These are phyloP conservation scores for Eclectus roratus DNA, from an alignment of 2,113 vertebrate genomes.

Conservation along the genomic window DNA sequence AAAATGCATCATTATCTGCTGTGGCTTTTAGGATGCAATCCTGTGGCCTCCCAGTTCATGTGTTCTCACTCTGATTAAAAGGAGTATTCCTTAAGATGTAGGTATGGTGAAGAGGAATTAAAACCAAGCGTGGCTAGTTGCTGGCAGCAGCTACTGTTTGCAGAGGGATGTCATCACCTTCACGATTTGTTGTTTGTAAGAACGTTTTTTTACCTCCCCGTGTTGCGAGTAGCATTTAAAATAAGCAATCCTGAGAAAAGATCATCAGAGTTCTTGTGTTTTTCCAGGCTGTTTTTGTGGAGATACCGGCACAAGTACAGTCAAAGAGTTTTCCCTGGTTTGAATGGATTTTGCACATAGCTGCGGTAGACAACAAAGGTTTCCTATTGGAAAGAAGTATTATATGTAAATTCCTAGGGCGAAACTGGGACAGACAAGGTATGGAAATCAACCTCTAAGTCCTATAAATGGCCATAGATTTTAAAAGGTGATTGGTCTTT, in stretches of 20 bases:
- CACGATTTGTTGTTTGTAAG: conserved; percentile 44
- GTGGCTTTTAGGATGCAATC: background rate
- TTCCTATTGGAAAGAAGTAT: background rate
- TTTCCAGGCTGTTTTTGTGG: background rate
- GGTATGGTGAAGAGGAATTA: background rate
- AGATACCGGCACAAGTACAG: background rate
- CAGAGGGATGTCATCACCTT: conserved; percentile 56
- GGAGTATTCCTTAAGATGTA: background rate
- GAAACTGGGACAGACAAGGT: background rate
- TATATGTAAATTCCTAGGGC: background rate
- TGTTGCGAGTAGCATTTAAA: conserved; percentile 41
- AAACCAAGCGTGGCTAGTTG: conserved; percentile 28
- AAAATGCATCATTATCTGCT: background rate
- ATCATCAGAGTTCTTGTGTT: conserved; percentile 39
- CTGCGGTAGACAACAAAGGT: background rate
- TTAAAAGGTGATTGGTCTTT: background rate
- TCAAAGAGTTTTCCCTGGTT: background rate
- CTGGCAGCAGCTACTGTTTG: conserved; percentile 55
- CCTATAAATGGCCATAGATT: background rate
- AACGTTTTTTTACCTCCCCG: conserved; percentile 35
- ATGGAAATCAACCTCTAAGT: background rate
- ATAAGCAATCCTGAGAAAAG: conserved; percentile 60
- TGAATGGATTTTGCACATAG: background rate
- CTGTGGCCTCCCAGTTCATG: background rate
- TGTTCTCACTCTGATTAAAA: background rate